These are phyloP conservation scores for Octonoba sinensis DNA, from an alignment of 2,888 invertebrate species.

Conservation along the genomic window DNA sequence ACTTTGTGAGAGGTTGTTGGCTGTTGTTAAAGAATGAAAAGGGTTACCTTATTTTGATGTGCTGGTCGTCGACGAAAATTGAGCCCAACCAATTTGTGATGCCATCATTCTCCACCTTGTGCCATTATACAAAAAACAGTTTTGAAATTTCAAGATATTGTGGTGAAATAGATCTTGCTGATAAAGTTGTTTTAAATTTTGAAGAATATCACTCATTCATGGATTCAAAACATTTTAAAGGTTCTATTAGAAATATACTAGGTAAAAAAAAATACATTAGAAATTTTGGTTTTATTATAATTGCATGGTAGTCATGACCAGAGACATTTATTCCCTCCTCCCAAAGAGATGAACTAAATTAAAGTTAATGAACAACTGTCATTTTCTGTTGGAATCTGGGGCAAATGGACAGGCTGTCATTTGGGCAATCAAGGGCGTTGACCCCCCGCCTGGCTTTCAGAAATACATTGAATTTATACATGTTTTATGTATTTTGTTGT, in stretches of 20 bases:
- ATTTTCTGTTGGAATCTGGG: too few relatives aligned
- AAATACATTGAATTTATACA: too few relatives aligned
- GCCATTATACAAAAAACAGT: conserved; percentile 1
- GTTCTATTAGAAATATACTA: conserved; percentile 3
- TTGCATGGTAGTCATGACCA: too few relatives aligned
- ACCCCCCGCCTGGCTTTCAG: too few relatives aligned
- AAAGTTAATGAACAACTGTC: too few relatives aligned
- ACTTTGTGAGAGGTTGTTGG: conserved; percentile 10
- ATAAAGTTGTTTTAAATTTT: conserved; percentile 12
- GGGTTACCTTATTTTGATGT: conserved; percentile 24
- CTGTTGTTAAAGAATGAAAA: conserved; percentile 6
- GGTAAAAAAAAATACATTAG: conserved; percentile 6
- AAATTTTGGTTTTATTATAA: background rate
- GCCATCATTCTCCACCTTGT: conserved; percentile 11
- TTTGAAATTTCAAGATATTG: background rate
- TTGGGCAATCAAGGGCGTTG: too few relatives aligned
- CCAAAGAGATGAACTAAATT: too few relatives aligned
- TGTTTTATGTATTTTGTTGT: too few relatives aligned
- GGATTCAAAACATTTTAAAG: conserved; percentile 3
- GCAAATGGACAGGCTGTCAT: too few relatives aligned
- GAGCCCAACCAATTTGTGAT: background rate
- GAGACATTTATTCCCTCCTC: too few relatives aligned
- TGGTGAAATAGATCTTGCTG: background rate
- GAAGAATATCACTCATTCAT: conserved; percentile 4
- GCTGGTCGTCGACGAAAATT: background rate